Evolutionary conservation across 2,797 vertebrate species (phyloP).

Genomic region (Oreochromis grahami): DNA sequence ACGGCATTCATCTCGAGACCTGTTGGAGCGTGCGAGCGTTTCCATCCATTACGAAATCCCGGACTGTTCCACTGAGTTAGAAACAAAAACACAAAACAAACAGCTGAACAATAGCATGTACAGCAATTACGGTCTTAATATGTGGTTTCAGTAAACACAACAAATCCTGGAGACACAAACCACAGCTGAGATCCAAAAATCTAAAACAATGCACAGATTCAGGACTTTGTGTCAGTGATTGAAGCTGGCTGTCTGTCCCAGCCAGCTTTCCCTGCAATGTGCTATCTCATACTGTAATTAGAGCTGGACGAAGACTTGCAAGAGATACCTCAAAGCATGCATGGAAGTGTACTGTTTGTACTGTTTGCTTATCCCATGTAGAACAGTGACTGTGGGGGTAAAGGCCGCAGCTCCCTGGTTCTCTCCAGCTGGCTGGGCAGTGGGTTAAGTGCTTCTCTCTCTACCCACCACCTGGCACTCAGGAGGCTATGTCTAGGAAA

Average conservation of each 20-base stretch:
- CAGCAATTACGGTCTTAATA: slow-evolving; percentile 27
- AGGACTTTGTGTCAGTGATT: not conserved
- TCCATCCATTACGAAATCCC: slow-evolving; percentile 11
- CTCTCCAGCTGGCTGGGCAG: slow-evolving; percentile 21
- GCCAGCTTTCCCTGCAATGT: not conserved
- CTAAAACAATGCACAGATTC: not conserved
- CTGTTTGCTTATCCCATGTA: slow-evolving; percentile 28
- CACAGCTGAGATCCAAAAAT: not conserved
- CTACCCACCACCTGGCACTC: slow-evolving; percentile 70
- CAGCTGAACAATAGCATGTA: slow-evolving; percentile 34
- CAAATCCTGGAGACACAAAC: not conserved
- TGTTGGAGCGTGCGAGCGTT: slow-evolving; percentile 25
- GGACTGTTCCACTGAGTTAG: slow-evolving; percentile 49
- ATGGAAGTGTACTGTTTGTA: slow-evolving; percentile 14
- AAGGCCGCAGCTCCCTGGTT: slow-evolving; percentile 21
- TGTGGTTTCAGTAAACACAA: slow-evolving; percentile 25
- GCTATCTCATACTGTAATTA: slow-evolving; percentile 8
- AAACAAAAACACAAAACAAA: slow-evolving; percentile 51
- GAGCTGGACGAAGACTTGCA: slow-evolving; percentile 6
- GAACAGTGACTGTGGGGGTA: not conserved
- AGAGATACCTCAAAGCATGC: slow-evolving; percentile 1
- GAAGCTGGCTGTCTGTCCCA: not conserved
- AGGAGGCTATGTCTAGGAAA: slow-evolving; percentile 67
- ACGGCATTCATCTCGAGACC: not conserved
- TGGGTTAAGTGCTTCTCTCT: slow-evolving; percentile 54